Conservation (phyloP, 2,113 vertebrate species). For the Microcebus lehilahytsara region DNA sequence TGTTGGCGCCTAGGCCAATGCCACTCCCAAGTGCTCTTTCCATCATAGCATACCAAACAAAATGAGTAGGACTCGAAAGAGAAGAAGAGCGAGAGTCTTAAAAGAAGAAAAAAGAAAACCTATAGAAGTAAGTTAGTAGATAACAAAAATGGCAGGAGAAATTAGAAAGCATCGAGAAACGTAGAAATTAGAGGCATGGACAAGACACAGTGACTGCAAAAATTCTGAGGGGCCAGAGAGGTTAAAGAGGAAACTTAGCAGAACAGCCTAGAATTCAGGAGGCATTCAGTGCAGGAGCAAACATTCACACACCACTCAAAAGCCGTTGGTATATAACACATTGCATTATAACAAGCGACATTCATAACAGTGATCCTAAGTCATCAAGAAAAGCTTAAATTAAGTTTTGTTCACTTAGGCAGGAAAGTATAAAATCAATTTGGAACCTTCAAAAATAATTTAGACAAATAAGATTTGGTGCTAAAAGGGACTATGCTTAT, state of each 20-base stretch:
- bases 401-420: constrained; percentile 58
- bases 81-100: background rate
- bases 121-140: background rate
- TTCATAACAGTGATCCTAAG: background rate
- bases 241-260: background rate
- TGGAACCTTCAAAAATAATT: constrained; percentile 62
- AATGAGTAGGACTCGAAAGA: background rate
- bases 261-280: background rate
- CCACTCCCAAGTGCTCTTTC: background rate
- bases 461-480: constrained; percentile 49
- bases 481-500: constrained; percentile 16
- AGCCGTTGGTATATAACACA: background rate
- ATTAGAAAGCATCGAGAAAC: background rate
- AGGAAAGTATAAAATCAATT: constrained; percentile 61
- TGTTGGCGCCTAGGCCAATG: background rate
- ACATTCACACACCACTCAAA: background rate
- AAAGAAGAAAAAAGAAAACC: background rate
- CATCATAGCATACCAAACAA: background rate
- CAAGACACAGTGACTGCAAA: background rate
- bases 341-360: background rate
- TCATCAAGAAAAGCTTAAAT: constrained; percentile 54
- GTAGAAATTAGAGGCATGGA: background rate
- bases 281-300: background rate
- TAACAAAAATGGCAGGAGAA: background rate
- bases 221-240: background rate